Percentiles rank a stretch among this genome's conserved stretches.
Conservation (phyloP, 2,888 invertebrate species). For the Tinea trinotella region DNA sequence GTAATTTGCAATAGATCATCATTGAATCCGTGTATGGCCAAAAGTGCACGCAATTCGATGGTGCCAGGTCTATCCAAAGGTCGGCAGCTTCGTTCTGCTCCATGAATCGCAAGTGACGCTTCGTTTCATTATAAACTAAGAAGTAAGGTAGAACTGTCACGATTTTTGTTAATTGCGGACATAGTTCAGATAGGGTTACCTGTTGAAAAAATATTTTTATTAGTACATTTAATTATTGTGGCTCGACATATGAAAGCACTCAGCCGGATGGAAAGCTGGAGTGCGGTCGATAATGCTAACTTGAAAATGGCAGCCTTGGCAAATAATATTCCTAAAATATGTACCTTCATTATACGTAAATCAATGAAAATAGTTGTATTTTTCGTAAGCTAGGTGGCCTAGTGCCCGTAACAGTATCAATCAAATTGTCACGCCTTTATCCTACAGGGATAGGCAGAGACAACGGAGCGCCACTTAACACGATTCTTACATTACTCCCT, state of each 20-base stretch:
- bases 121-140: constrained; percentile 80
- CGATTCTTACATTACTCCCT: too few species aligned
- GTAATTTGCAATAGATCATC: constrained; percentile 85
- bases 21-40: constrained; percentile 88
- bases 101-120: constrained; percentile 78
- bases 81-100: constrained; percentile 89
- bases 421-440: too few species aligned
- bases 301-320: neutral
- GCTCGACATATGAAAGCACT: neutral
- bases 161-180: constrained; percentile 83
- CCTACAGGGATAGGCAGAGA: too few species aligned
- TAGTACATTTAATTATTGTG: neutral
- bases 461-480: too few species aligned
- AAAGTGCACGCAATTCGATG: constrained; percentile 80
- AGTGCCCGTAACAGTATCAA: too few species aligned
- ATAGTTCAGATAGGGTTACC: constrained; percentile 79
- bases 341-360: too few species aligned
- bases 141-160: constrained; percentile 86
- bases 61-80: constrained; percentile 83
- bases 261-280: too few species aligned
- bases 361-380: too few species aligned
- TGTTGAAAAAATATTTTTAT: constrained; percentile 28
- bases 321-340: too few species aligned
- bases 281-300: neutral
- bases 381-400: too few species aligned